Evolutionary conservation across 2,113 vertebrate genomes (phyloP).

Genomic region (Eleginops maclovinus): DNA sequence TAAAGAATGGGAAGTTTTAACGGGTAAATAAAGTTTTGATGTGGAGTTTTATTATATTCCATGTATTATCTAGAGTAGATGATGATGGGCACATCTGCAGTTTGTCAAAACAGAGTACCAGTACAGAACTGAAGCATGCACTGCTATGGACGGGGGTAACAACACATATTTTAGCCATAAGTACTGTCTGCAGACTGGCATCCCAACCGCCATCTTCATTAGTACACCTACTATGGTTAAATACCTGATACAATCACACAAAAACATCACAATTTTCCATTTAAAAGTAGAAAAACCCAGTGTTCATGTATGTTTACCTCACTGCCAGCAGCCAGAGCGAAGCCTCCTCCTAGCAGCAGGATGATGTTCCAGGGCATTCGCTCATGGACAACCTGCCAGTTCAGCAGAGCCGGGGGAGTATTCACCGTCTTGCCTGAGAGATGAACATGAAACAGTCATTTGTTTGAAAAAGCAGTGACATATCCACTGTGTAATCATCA

Average conservation of each 20-base stretch:
- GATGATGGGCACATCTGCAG: neutral
- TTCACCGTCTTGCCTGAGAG: slow-evolving; percentile 60
- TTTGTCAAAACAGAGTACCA: neutral
- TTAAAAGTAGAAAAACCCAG: neutral
- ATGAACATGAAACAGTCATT: slow-evolving; percentile 26
- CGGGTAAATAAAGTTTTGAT: neutral
- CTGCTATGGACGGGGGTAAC: neutral
- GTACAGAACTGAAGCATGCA: neutral
- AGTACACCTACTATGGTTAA: neutral
- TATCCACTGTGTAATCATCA: slow-evolving; percentile 10
- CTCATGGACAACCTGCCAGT: slow-evolving; percentile 87
- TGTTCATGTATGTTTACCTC: slow-evolving; percentile 82
- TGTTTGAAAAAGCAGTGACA: slow-evolving; percentile 4
- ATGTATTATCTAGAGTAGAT: neutral
- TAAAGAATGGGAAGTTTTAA: neutral
- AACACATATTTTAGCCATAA: too few species aligned
- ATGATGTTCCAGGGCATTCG: slow-evolving; percentile 95
- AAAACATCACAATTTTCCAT: neutral
- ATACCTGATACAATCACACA: neutral
- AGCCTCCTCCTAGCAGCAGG: slow-evolving; percentile 93
- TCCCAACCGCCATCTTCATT: neutral
- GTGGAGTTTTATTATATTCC: neutral
- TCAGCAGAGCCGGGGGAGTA: slow-evolving; percentile 84
- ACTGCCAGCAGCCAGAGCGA: slow-evolving; percentile 91
- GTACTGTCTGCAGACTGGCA: neutral